Conservation (phyloP, 2,797 vertebrate genomes). For the Otus scops region DNA sequence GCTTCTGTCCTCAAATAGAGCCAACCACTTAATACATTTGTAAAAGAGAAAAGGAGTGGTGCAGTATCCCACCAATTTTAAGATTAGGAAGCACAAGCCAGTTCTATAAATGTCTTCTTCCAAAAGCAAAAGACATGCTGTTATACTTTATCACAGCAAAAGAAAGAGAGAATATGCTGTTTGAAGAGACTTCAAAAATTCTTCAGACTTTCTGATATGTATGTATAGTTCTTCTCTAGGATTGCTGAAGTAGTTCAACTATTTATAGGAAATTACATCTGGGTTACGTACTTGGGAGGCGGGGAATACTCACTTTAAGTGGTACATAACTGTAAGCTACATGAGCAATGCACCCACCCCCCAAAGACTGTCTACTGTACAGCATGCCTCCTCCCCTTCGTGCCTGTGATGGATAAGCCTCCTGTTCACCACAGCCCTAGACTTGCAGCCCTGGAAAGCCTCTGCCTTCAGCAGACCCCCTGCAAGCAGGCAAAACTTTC, state of each 20-base stretch:
- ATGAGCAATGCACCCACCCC: not conserved
- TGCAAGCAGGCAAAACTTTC: not conserved
- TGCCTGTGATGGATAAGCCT: accelerated
- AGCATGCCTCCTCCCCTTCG: not conserved
- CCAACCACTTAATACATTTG: not conserved
- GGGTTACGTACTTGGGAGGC: not conserved
- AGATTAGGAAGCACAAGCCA: not conserved
- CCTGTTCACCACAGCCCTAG: not conserved
- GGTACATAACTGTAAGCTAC: not conserved
- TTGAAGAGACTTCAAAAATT: slow-evolving; percentile 12
- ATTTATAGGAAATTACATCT: not conserved
- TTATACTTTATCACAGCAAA: not conserved
- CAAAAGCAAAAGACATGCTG: not conserved
- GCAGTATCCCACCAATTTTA: not conserved
- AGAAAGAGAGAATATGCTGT: not conserved
- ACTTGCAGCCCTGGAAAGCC: not conserved
- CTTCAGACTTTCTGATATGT: not conserved
- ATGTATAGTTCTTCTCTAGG: not conserved
- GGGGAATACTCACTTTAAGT: not conserved
- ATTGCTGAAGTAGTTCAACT: not conserved
- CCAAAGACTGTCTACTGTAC: not conserved
- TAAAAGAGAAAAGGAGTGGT: not conserved
- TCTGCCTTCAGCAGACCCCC: not conserved
- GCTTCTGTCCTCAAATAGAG: not conserved
- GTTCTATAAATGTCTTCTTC: not conserved